Base-by-base conservation (phyloP, 1,140 invertebrate genomes). In the Drosophila biarmipes region DNA sequence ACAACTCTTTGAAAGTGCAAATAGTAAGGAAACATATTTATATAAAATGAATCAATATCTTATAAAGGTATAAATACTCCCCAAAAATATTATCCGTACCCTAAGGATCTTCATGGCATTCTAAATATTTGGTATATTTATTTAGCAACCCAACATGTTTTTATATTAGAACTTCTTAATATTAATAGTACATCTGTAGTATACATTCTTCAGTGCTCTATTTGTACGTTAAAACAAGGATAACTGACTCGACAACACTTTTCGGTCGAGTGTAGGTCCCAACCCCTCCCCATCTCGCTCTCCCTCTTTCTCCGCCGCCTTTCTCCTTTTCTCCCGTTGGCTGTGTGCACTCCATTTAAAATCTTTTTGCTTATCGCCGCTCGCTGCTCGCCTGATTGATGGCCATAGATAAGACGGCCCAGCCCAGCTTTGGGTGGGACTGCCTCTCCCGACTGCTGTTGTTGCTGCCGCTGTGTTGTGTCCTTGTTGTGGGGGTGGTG, bases 341-440 rank as follows among this genome's bases (percentile, higher is more conserved):
- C 53, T 53, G 61, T 76, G 80, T 79, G 73, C 76, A 90, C 86
- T 90, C 86, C 86, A 90, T 90, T 90, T 90, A 80, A 89, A 91
- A 91, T 91, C 90, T 91, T 91, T 90, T 91, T 86, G 81, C 90
- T 91, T 91, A 91, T 91, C 90, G 86, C 73, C 55, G 76, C 67
- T 79, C 80, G 90, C 86, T 81, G 86, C 84, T 85, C 84, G 90
- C 90, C 86, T 91, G 90, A 91, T 91, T 91, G 90, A 91, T 91
- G 90, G 90, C 82, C 82, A 89, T 90, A 90, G 90, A 91, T 91
- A 91, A 91, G 87, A 67, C 81, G 79, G 82, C 78, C 81, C 71
- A 85, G 81, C 73, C 82, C 77, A 63, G 71, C 52, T 71, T 62
- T 62, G 51, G 64, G 54, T 77, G 63, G 42, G 46, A n/a, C 62